Evolutionary conservation across 2,888 invertebrate genomes (phyloP), one percentile per base, ranked within the genome.

Genomic region (Ormyrus pomaceus): DNA sequence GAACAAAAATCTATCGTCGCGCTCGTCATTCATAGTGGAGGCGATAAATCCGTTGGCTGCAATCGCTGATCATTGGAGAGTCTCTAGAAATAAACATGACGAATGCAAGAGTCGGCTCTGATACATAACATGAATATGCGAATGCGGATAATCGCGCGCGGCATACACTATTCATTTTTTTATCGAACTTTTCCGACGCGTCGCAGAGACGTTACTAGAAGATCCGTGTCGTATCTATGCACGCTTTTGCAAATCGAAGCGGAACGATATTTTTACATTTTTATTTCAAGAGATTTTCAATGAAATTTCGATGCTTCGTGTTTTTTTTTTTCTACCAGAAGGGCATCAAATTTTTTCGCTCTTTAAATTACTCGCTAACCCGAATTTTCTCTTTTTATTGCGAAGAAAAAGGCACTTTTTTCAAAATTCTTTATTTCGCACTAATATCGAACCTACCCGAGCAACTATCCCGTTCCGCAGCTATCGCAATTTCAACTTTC

Each of bases 61-160:
- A 34, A 59, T 45, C 59, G 45, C 69, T 6, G 59, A 64, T 19
- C 55, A 34, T 34, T 45, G n/a, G 61, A 71, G 5, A 46, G 62
- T 50, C 55, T 53, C 53, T 55, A 61, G 62, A 46, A 50, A 73
- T 73, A 73, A 73, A 62, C 55, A 64, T 62, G 55, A 72, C 72
- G 72, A 59, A 59, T 70, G 72, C 64, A 55, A 46, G 45, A 53
- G 45, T 46, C n/a, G 55, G 34, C 3, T 64, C 53, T 46, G 53
- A 10, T 62, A 46, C 53, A n/a, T 6, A 34, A 55, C 46, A 62
- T 62, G 53, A 73, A 64, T 55, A 13, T 45, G 62, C 45, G 34
- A 6, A 46, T 53, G 55, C 55, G 53, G 64, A 64, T 73, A 62
- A 62, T 71, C 50, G 61, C 50, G 19, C 45, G 10, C 13, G 11